These are phyloP conservation scores for Verasper variegatus DNA, from an alignment of 2,113 vertebrate genomes.

Conservation along the genomic window DNA sequence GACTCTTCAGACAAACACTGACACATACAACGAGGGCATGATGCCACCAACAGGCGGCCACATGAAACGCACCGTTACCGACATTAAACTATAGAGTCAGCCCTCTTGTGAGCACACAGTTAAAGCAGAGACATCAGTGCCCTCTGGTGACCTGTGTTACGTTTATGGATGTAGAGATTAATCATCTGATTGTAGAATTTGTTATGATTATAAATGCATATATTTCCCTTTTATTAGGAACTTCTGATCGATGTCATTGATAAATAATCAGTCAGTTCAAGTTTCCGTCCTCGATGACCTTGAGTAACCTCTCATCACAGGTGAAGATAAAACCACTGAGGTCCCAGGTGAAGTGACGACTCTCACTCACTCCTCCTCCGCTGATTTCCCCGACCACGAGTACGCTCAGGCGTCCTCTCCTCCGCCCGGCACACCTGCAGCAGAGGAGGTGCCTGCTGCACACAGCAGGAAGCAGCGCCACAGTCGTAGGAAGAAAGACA, in stretches of 20 bases:
- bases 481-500: accelerated
- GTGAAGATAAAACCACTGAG: constrained; percentile 5
- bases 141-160: no score
- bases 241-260: neutral
- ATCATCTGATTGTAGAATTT: no score
- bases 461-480: neutral
- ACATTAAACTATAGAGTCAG: no score
- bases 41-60: no score
- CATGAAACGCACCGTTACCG: no score
- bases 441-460: neutral
- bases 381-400: constrained; percentile 32
- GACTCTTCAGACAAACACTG: no score
- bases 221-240: no score
- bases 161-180: no score
- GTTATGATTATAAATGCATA: no score
- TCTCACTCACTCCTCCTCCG: neutral
- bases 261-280: neutral
- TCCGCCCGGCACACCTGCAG: neutral
- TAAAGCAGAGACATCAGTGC: no score
- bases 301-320: constrained; percentile 21
- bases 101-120: no score
- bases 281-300: neutral
- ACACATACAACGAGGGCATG: no score
- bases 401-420: constrained; percentile 20
- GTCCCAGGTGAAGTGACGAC: neutral